Conservation (phyloP, 2,797 vertebrate species). For the Sebastes dallii region DNA sequence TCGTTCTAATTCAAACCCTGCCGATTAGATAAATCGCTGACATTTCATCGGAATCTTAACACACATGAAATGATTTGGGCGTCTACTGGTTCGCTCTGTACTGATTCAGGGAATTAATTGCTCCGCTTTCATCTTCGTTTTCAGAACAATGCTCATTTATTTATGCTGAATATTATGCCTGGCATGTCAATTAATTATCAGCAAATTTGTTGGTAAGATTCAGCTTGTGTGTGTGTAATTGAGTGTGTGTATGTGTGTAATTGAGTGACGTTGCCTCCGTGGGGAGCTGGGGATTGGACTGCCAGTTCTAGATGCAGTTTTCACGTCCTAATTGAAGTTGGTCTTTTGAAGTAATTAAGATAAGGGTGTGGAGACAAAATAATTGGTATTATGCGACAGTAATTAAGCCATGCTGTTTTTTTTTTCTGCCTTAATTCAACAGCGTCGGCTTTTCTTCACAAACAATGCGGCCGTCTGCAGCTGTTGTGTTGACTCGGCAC, state of each 20-base stretch:
- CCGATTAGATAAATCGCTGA: constrained; percentile 49
- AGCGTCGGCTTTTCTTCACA: constrained; percentile 70
- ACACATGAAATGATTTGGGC: constrained; percentile 42
- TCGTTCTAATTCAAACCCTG: constrained; percentile 19
- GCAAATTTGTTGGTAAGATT: constrained; percentile 75
- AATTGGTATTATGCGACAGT: constrained; percentile 84
- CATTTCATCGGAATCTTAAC: constrained; percentile 45
- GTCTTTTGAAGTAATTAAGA: constrained; percentile 87
- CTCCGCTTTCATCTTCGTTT: constrained; percentile 65
- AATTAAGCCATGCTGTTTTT: constrained; percentile 77
- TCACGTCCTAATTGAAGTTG: constrained; percentile 83
- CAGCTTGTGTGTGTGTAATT: constrained; percentile 47
- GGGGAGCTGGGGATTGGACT: constrained; percentile 72
- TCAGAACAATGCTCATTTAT: constrained; percentile 73
- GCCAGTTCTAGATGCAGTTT: constrained; percentile 75
- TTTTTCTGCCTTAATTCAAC: constrained; percentile 61
- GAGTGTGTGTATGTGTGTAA: constrained; percentile 47
- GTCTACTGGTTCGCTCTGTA: constrained; percentile 23
- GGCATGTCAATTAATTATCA: constrained; percentile 78
- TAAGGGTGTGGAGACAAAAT: constrained; percentile 83
- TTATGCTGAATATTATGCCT: constrained; percentile 74
- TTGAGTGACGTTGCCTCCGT: constrained; percentile 70
- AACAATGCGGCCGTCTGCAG: constrained; percentile 68
- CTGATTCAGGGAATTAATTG: constrained; percentile 65
- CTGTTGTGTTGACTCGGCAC: constrained; percentile 66